These are phyloP conservation scores for Gymnogyps californianus DNA, from an alignment of 2,113 vertebrate species.

Conservation along the genomic window DNA sequence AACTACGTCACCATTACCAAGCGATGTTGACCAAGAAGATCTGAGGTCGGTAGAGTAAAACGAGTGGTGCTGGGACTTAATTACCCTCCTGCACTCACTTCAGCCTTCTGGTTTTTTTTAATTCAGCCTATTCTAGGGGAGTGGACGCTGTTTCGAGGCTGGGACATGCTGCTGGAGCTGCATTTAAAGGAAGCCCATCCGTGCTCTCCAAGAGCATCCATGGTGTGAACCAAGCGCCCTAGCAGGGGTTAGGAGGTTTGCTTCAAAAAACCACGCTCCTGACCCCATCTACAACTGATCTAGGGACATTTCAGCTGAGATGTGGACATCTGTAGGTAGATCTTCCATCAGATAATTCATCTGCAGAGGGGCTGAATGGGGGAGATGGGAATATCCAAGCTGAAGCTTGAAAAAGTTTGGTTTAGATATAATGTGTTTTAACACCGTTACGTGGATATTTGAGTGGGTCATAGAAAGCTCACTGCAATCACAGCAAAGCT, in stretches of 20 bases:
- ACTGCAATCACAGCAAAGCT: neutral
- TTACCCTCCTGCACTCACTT: neutral
- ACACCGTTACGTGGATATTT: accelerated
- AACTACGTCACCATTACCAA: neutral
- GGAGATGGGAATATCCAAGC: neutral
- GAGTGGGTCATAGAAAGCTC: neutral
- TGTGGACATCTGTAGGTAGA: too few relatives aligned
- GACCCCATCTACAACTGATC: too few relatives aligned
- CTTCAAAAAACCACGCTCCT: neutral
- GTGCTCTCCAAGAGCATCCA: neutral
- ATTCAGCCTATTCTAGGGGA: neutral
- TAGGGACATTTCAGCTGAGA: neutral
- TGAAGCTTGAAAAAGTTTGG: neutral
- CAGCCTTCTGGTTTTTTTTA: neutral
- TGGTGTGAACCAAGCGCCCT: neutral
- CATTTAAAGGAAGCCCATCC: neutral
- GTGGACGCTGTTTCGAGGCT: accelerated
- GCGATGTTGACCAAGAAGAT: neutral
- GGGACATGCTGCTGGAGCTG: neutral
- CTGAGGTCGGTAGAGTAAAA: neutral
- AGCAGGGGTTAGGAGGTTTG: neutral
- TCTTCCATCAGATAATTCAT: too few relatives aligned
- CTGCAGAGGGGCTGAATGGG: neutral
- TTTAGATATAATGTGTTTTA: neutral
- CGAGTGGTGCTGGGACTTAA: neutral